A percentile compares a stretch with the other conserved stretches of the same genome.
These are phyloP conservation scores for Albula goreensis DNA, from an alignment of 2,113 vertebrate genomes.

Conservation along the genomic window DNA sequence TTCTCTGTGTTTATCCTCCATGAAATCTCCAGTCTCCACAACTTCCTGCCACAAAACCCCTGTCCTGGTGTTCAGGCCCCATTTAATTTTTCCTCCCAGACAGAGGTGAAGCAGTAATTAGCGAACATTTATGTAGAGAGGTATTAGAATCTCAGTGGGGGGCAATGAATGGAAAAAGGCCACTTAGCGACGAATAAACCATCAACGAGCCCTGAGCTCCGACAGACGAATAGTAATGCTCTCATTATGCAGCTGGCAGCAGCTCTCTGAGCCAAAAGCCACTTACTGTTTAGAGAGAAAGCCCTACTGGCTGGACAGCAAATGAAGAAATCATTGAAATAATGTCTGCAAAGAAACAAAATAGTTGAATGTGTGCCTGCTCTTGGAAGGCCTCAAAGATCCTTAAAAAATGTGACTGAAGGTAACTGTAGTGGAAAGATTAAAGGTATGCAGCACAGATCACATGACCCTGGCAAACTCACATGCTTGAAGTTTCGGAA, in stretches of 20 bases:
- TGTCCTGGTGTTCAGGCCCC: not conserved
- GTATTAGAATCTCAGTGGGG: conserved; percentile 23
- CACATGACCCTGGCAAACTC: conserved; percentile 49
- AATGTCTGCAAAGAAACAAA: not conserved
- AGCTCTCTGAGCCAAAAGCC: not conserved
- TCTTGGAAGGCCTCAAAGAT: too few species aligned
- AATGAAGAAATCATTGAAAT: not conserved
- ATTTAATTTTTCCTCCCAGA: not conserved
- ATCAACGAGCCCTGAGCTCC: not conserved
- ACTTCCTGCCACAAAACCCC: not conserved
- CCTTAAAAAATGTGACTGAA: not conserved
- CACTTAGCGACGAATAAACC: conserved; percentile 23
- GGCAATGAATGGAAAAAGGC: conserved; percentile 34
- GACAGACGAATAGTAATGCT: conserved; percentile 26
- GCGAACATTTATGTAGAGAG: conserved; percentile 25
- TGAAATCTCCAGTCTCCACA: not conserved
- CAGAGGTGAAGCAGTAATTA: conserved; percentile 30
- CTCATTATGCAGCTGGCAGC: conserved; percentile 28
- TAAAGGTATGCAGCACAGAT: too few species aligned
- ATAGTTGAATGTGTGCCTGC: too few species aligned
- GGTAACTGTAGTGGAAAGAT: too few species aligned
- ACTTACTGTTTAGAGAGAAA: not conserved
- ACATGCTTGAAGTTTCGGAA: conserved; percentile 98
- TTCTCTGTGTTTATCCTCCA: not conserved
- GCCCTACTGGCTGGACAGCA: not conserved